Evolutionary conservation across 53 echinoderm and acorn worm genomes (phyloP), one percentile per base, ranked within the genome.

Genomic region (Paracentrotus lividus): DNA sequence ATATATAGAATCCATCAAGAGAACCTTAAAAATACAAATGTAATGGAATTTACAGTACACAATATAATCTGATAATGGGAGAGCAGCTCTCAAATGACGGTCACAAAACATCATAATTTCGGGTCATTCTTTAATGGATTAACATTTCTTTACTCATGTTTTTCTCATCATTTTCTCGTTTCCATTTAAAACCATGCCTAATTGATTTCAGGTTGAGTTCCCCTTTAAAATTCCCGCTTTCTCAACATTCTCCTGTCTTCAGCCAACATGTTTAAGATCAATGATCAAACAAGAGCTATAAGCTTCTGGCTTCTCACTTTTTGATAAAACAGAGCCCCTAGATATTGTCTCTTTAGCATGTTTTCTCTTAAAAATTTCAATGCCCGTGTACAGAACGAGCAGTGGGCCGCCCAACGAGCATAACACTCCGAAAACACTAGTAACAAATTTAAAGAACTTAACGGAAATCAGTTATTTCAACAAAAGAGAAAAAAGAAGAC

Each of bases 401-500:
- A 5, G 45, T 81, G n/a, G 36, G 45, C 26, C 47, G 36, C 8
- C 12, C 47, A 24, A n/a, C 10, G 10, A n/a, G 27, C 49, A 36
- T 20, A 7, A 16, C 43, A 21, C 43, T 20, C 0, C 7, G 42
- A 21, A 77, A 42, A 18, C 23, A 81, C 45, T 47, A n/a, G 81
- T 9, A 44, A 81, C 81, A 81, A 47, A 26, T 47, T 47, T 45
- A 47, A 47, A 27, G 20, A 45, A 47, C 33, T 81, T 26, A 81
- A 27, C 44, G n/a, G 44, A 81, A 81, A 81, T 81, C 81, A 81
- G 47, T 81, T 81, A 81, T 81, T 81, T 47, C 47, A 72, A 16
- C 18, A 32, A 36, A 16, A 27, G 27, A 61, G 34, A 10, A 34
- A 77, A 81, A 81, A 47, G 42, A 8, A 47, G 12, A 47, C 8